A percentile compares a stretch with the other conserved stretches of the same genome.
Conservation (phyloP, 2,113 vertebrate genomes). For the Actenoides hombroni region DNA sequence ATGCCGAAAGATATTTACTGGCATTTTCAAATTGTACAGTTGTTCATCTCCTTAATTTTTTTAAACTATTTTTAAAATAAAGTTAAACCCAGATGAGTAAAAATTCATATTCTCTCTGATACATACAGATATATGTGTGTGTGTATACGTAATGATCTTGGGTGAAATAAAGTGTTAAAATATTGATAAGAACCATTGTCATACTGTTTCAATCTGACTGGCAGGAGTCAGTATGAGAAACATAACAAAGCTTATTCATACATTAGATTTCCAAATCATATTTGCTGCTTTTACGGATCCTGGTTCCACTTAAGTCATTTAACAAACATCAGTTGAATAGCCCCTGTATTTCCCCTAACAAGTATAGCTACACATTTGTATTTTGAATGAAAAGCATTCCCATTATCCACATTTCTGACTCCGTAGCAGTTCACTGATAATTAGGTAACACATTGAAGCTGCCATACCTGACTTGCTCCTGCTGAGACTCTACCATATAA, state of each 20-base stretch:
- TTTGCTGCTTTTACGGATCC: not conserved
- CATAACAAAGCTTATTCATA: not conserved
- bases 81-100: not conserved
- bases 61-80: not conserved
- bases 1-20: not conserved
- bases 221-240: not conserved
- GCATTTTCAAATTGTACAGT: not conserved
- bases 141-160: not conserved
- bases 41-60: not conserved
- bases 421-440: not conserved
- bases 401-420: not conserved
- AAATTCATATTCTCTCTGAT: not conserved
- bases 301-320: not conserved
- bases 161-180: not conserved
- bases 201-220: not conserved
- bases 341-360: not conserved
- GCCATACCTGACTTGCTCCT: not conserved
- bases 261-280: not conserved
- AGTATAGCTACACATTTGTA: not conserved
- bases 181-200: not conserved
- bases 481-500: not conserved
- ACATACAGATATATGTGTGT: fast-evolving
- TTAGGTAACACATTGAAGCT: not conserved
- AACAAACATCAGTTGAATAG: not conserved
- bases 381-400: not conserved